These are phyloP conservation scores for Andrena camellia DNA, from an alignment of 2,888 invertebrate species.

Conservation along the genomic window DNA sequence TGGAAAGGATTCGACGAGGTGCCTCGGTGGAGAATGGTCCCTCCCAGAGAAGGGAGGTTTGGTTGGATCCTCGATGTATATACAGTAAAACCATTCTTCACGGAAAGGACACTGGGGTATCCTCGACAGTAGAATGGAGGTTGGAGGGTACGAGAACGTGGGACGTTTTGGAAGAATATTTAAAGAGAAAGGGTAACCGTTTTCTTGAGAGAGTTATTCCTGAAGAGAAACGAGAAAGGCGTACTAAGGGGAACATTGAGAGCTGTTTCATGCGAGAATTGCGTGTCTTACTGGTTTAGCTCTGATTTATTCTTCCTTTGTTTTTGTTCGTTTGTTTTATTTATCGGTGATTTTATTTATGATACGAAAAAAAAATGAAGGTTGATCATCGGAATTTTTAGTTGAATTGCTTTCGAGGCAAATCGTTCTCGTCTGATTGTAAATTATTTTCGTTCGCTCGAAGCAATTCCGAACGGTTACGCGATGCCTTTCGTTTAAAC, in stretches of 20 bases:
- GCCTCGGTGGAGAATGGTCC: constrained; percentile 9
- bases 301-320: constrained; percentile 8
- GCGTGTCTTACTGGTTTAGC: constrained; percentile 15
- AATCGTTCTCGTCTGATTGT: not conserved
- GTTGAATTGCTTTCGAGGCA: constrained; percentile 7
- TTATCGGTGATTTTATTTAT: constrained; percentile 43
- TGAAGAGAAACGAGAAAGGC: constrained; percentile 11
- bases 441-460: constrained; percentile 12
- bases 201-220: constrained; percentile 16
- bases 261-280: constrained; percentile 25
- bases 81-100: constrained; percentile 8
- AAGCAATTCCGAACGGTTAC: not conserved
- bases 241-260: constrained; percentile 28
- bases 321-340: constrained; percentile 9
- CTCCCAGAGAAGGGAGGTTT: not conserved
- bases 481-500: not conserved
- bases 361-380: not conserved
- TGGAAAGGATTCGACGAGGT: not conserved
- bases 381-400: constrained; percentile 21
- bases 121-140: not conserved
- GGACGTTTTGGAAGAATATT: constrained; percentile 9
- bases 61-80: not conserved
- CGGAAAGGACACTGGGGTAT: not conserved
- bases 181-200: not conserved
- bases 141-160: not conserved